phyloP scores from a whole-genome alignment of 2,888 invertebrate genomes.

The Mystacides longicornis region DNA sequence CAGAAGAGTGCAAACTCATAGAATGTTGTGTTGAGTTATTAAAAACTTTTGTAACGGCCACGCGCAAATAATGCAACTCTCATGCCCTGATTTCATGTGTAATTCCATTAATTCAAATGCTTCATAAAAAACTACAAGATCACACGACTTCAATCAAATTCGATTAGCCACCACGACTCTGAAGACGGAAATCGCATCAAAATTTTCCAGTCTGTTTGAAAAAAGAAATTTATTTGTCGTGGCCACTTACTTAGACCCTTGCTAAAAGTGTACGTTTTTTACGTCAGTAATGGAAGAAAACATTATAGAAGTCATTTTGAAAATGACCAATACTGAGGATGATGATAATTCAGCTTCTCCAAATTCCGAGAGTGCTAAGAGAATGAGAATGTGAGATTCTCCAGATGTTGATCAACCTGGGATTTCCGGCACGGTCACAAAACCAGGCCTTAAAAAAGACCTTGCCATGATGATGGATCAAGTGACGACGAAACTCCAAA shows the following conservation, averaged over 20 bases:
- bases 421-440: neutral
- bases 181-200: neutral
- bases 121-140: neutral
- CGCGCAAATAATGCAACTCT: neutral
- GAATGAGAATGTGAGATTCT: neutral
- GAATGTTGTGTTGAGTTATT: neutral
- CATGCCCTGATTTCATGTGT: slow-evolving; percentile 4
- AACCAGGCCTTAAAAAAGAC: neutral
- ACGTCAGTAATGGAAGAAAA: neutral
- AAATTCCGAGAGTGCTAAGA: too few relatives aligned
- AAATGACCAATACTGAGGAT: slow-evolving; percentile 1
- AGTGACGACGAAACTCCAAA: slow-evolving; percentile 1
- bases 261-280: neutral
- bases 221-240: neutral
- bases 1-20: too few relatives aligned
- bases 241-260: slow-evolving; percentile 3
- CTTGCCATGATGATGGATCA: slow-evolving; percentile 2
- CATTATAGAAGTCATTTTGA: neutral
- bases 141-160: neutral
- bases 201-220: slow-evolving; percentile 2
- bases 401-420: too few relatives aligned
- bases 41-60: neutral
- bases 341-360: neutral
- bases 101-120: slow-evolving; percentile 2
- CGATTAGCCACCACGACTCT: neutral